Evolutionary conservation across 2,888 invertebrate species (phyloP).

Genomic region (Tiliacea aurago): DNA sequence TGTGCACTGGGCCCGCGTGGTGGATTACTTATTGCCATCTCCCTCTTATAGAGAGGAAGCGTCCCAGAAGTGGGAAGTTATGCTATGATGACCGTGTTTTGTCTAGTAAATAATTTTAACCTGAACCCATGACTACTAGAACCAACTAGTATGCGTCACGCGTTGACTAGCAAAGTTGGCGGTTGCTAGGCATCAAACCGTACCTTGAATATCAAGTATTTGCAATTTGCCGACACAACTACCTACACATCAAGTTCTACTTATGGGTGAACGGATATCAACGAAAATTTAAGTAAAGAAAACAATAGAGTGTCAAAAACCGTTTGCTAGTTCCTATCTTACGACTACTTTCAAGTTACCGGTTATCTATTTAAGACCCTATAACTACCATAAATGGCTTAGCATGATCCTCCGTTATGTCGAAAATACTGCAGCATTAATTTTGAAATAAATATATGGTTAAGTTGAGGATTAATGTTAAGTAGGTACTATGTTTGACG

Average conservation of each 20-base stretch:
- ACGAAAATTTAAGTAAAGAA: slow-evolving; percentile 10
- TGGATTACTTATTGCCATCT: too few species aligned
- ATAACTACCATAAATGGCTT: too few species aligned
- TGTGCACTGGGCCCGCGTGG: not conserved
- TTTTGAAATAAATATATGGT: too few species aligned
- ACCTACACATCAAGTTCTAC: not conserved
- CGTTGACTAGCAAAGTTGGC: slow-evolving; percentile 34
- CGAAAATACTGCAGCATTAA: too few species aligned
- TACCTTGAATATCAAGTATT: slow-evolving; percentile 25
- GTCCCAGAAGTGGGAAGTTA: not conserved
- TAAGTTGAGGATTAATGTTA: too few species aligned
- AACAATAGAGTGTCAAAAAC: slow-evolving; percentile 19
- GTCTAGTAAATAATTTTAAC: not conserved
- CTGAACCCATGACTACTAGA: not conserved
- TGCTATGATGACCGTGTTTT: not conserved
- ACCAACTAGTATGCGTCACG: slow-evolving; percentile 25
- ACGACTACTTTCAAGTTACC: not conserved
- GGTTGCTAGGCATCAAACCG: slow-evolving; percentile 18
- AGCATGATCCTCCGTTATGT: too few species aligned
- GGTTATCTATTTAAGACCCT: not conserved
- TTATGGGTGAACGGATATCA: slow-evolving; percentile 14
- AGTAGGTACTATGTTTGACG: too few species aligned
- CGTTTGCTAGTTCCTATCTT: not conserved
- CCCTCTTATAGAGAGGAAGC: not conserved
- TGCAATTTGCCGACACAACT: slow-evolving; percentile 25